Percentiles rank a stretch among this genome's conserved stretches.
These are phyloP conservation scores for Cottoperca gobio DNA, from an alignment of 2,797 vertebrate species.

Conservation along the genomic window DNA sequence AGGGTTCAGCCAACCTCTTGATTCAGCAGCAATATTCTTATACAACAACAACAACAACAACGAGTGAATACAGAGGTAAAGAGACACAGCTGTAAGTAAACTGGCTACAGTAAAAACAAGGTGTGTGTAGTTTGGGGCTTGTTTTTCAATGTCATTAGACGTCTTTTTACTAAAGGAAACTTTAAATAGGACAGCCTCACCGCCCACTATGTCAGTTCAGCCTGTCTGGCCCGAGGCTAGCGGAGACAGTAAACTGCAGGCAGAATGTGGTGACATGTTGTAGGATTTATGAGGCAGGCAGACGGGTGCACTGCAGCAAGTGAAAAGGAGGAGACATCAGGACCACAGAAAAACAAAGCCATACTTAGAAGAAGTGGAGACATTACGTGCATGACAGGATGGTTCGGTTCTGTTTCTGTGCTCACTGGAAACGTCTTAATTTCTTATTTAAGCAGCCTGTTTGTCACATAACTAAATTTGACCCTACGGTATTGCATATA, in stretches of 20 bases:
- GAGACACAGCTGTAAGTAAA: slow-evolving; percentile 5
- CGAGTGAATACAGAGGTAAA: background rate
- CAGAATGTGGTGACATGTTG: slow-evolving; percentile 57
- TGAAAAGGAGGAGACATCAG: slow-evolving; percentile 21
- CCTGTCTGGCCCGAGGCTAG: slow-evolving; percentile 42
- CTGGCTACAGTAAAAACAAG: background rate
- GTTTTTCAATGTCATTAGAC: slow-evolving; percentile 36
- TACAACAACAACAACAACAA: background rate
- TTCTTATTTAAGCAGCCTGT: background rate
- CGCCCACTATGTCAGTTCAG: slow-evolving; percentile 46
- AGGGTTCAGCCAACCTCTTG: slow-evolving; percentile 1
- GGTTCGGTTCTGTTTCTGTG: background rate
- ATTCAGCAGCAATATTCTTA: background rate
- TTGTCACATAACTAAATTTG: background rate
- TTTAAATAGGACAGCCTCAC: slow-evolving; percentile 46
- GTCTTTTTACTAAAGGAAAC: slow-evolving; percentile 33
- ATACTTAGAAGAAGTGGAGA: slow-evolving; percentile 4
- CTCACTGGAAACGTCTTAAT: background rate
- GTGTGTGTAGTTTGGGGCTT: background rate
- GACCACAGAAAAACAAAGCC: slow-evolving; percentile 33
- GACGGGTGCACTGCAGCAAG: slow-evolving; percentile 30
- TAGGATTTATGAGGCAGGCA: slow-evolving; percentile 45
- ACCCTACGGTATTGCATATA: background rate
- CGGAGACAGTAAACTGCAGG: slow-evolving; percentile 48
- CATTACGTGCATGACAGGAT: too few species aligned